Evolutionary conservation across 2,888 invertebrate genomes (phyloP), one percentile per base, ranked within the genome.

Genomic region (Orthosia incerta): DNA sequence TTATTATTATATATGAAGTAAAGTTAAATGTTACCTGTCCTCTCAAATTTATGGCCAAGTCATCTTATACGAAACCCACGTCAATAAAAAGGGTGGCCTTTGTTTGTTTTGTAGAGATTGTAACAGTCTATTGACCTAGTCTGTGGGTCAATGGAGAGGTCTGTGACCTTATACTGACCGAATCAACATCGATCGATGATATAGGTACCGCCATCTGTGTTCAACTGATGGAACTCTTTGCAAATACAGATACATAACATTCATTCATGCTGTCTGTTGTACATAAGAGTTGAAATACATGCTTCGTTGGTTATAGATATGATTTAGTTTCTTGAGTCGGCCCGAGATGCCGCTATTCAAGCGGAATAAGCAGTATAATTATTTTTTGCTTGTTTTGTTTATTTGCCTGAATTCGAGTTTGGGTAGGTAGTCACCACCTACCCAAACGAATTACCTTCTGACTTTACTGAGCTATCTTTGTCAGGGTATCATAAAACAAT

Each of bases 321-420:
- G 3, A n/a, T 20, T 11, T 53, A 64, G 67, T 79, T 83, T 48
- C 45, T 20, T 18, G 16, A 50, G 12, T 4, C 12, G 3, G 0
- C 12, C 23, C 79, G 0, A 80, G 79, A 79, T 67, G 79, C 1
- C 83, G 45, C 79, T 83, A 9, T 56, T 4, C 4, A 59, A 13
- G 9, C 55, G 7, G 5, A 39, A 39, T 31, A 31, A 39, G 39
- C 39, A 39, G 39, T 39, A 39, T 39, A 0, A 39, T 9, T 9
- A 5, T 55, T 9, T 16, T 18, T 65, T 50, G 45, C 7, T 26
- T 76, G 9, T 56, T 56, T 39, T 39, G 39, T 39, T 7, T 9
- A 1, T 39, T 39, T 39, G 7, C 39, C 15, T 64, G 20, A 23
- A 13, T 16, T 39, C 18, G 18, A 18, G 4, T 48, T 66, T 26